A percentile compares a stretch with the other conserved stretches of the same genome.
Evolutionary conservation across 2,888 invertebrate genomes (phyloP).

Genomic region (Phalangium opilio): DNA sequence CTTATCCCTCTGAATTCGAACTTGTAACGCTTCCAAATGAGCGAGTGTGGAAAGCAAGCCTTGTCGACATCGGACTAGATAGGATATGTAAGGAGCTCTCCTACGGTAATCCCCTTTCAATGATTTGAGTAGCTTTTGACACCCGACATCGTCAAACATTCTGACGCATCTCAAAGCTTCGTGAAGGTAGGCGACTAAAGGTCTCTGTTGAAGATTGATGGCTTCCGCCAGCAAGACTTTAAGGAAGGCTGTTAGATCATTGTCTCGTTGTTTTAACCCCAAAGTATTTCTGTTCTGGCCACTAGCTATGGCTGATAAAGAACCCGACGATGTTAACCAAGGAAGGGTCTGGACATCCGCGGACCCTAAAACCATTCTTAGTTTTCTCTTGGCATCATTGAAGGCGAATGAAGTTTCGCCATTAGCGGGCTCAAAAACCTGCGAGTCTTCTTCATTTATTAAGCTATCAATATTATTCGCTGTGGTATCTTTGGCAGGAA

Average conservation of each 20-base stretch:
- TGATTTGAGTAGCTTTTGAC: slow-evolving; percentile 53
- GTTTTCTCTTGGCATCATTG: slow-evolving; percentile 63
- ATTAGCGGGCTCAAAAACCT: slow-evolving; percentile 38
- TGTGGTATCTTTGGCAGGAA: slow-evolving; percentile 1
- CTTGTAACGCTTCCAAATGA: slow-evolving; percentile 47
- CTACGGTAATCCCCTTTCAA: slow-evolving; percentile 58
- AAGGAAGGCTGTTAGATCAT: slow-evolving; percentile 46
- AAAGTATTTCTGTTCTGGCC: slow-evolving; percentile 5
- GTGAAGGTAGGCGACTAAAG: slow-evolving; percentile 58
- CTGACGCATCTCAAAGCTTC: slow-evolving; percentile 66
- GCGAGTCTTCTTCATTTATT: slow-evolving; percentile 27
- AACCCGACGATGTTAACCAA: slow-evolving; percentile 10
- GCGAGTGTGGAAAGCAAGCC: slow-evolving; percentile 57
- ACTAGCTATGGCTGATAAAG: slow-evolving; percentile 10
- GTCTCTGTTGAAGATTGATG: slow-evolving; percentile 57
- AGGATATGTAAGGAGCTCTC: slow-evolving; percentile 62
- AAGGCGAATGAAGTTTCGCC: slow-evolving; percentile 42
- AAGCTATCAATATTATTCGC: slow-evolving; percentile 11
- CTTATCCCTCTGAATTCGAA: slow-evolving; percentile 31
- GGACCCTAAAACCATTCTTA: slow-evolving; percentile 75
- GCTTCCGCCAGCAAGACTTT: slow-evolving; percentile 66
- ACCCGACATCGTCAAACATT: slow-evolving; percentile 50
- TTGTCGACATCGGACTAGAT: slow-evolving; percentile 63
- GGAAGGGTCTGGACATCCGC: slow-evolving; percentile 42
- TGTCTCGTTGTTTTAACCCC: slow-evolving; percentile 23